Evolutionary conservation across 2,888 invertebrate species (phyloP).

Genomic region (Nemotelus nigrinus): DNA sequence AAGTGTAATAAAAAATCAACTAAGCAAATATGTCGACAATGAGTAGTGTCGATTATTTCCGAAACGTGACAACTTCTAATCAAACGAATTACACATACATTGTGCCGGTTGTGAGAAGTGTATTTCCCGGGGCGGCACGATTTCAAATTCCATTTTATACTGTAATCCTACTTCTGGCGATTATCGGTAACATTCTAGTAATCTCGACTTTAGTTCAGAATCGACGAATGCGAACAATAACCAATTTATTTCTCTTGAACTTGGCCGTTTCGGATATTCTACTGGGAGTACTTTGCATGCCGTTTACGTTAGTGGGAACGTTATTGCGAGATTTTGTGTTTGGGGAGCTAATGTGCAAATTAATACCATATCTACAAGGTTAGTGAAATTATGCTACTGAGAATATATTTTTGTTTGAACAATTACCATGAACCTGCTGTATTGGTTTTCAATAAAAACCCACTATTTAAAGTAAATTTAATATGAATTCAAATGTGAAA

Average conservation of each 20-base stretch:
- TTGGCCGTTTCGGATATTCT: constrained; percentile 77
- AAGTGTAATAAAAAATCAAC: no score
- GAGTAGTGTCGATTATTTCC: no score
- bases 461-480: no score
- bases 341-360: constrained; percentile 76
- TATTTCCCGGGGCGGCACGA: constrained; percentile 40
- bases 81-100: constrained; percentile 1
- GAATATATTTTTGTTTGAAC: no score
- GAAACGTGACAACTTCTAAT: no score
- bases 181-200: constrained; percentile 83
- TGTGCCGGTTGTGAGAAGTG: neutral
- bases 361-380: constrained; percentile 81
- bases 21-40: no score
- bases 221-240: constrained; percentile 81
- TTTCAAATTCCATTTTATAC: constrained; percentile 71
- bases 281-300: constrained; percentile 80
- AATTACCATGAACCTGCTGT: no score
- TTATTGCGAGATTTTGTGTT: constrained; percentile 77
- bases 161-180: constrained; percentile 79
- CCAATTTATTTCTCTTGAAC: constrained; percentile 80
- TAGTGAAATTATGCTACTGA: constrained; percentile 52
- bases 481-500: no score
- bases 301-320: constrained; percentile 76
- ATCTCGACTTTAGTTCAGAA: constrained; percentile 80
- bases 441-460: no score